phyloP scores from a whole-genome alignment of 2,797 vertebrate species.

The Myripristis murdjan region DNA sequence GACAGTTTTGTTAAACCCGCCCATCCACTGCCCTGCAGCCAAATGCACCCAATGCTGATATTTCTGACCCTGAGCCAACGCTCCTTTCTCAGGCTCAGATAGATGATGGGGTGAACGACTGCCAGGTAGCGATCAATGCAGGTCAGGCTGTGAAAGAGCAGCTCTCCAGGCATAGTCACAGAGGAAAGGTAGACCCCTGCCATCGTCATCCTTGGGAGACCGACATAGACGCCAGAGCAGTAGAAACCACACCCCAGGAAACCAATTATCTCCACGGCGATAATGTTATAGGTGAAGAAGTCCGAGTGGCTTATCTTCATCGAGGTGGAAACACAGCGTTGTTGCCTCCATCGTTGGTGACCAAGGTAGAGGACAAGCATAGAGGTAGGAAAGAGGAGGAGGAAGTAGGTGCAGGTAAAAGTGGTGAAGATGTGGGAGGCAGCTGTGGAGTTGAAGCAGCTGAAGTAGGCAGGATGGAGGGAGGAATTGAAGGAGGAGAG shows the following conservation, averaged over 20 bases:
- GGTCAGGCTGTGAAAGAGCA: slow-evolving; percentile 44
- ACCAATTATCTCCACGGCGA: slow-evolving; percentile 12
- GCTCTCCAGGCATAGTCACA: not conserved
- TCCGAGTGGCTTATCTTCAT: not conserved
- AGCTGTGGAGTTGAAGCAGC: accelerated
- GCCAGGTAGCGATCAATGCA: too few relatives aligned
- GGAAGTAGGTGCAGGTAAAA: not conserved
- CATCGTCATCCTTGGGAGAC: accelerated
- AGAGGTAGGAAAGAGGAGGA: slow-evolving; percentile 24
- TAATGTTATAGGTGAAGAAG: slow-evolving; percentile 31
- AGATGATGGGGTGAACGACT: too few relatives aligned
- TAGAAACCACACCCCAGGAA: accelerated
- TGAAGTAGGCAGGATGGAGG: too few relatives aligned
- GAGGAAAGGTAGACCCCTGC: not conserved
- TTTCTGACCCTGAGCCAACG: too few relatives aligned
- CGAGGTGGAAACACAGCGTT: not conserved
- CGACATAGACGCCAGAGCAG: accelerated
- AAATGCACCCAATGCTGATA: too few relatives aligned
- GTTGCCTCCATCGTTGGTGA: not conserved
- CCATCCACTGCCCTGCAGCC: too few relatives aligned
- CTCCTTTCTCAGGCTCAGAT: not conserved
- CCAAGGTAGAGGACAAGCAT: not conserved
- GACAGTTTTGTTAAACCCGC: too few relatives aligned
- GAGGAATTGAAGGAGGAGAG: not conserved
- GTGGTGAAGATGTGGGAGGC: not conserved